A percentile compares a stretch with the other conserved stretches of the same genome.
Evolutionary conservation across 2,113 vertebrate genomes (phyloP).

Genomic region (Columba janthina): DNA sequence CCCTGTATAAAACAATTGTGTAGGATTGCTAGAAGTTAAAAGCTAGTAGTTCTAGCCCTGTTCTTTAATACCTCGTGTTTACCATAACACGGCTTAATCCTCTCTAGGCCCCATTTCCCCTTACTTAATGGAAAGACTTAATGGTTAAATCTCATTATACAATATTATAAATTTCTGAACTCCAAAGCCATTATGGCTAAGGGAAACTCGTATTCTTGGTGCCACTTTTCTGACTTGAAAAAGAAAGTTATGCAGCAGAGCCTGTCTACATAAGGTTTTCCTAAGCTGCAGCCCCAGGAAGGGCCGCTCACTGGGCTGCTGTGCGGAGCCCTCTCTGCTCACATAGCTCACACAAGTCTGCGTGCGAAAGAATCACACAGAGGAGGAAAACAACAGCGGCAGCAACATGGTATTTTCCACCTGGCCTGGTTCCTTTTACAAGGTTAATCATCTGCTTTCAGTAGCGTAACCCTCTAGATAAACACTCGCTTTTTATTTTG

Average conservation of each 20-base stretch:
- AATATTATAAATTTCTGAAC: neutral
- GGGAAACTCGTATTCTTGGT: neutral
- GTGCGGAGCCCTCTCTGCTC: fast-evolving
- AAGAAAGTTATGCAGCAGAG: neutral
- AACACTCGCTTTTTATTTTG: neutral
- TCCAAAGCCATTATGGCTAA: neutral
- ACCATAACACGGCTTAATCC: neutral
- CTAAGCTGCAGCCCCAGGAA: neutral
- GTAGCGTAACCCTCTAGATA: neutral
- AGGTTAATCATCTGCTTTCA: neutral
- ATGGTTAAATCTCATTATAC: neutral
- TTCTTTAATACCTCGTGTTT: neutral
- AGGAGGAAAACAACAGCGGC: neutral
- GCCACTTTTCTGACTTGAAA: neutral
- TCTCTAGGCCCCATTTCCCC: neutral
- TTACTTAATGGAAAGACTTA: neutral
- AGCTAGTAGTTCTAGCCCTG: neutral
- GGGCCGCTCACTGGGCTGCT: neutral
- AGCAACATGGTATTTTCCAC: neutral
- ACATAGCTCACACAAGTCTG: neutral
- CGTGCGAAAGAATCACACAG: fast-evolving
- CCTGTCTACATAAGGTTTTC: fast-evolving
- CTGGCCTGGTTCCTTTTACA: neutral
- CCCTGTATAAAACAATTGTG: neutral
- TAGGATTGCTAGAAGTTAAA: neutral